A percentile compares a stretch with the other conserved stretches of the same genome.
These are phyloP conservation scores for Oxystoma pomonae DNA, from an alignment of 2,888 invertebrate genomes.

Conservation along the genomic window DNA sequence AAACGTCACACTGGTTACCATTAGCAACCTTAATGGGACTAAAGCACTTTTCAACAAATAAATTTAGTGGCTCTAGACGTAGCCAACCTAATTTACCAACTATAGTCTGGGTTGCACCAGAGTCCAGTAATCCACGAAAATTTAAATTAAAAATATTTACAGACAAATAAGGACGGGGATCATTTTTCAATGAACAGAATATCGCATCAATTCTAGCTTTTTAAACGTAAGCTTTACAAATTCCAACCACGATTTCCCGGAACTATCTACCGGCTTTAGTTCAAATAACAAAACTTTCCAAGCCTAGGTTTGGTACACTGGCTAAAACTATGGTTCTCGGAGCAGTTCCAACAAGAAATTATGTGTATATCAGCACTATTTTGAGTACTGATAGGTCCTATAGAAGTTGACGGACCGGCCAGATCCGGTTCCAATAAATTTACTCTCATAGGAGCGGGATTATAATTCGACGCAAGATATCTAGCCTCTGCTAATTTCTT, in stretches of 20 bases:
- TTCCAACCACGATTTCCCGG: conserved; percentile 13
- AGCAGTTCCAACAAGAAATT: conserved; percentile 10
- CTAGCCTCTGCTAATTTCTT: neutral
- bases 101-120: conserved; percentile 10
- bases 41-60: neutral
- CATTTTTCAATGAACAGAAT: conserved; percentile 3
- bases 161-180: conserved; percentile 15
- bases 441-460: neutral
- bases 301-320: conserved; percentile 4
- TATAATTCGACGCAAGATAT: neutral
- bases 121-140: conserved; percentile 15
- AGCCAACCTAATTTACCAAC: conserved; percentile 12
- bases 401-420: neutral
- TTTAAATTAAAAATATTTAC: conserved; percentile 8
- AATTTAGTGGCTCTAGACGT: conserved; percentile 3
- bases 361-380: neutral
- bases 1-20: conserved; percentile 10
- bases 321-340: no score
- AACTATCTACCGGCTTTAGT: conserved; percentile 8
- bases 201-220: conserved; percentile 3
- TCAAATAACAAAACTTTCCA: conserved; percentile 2
- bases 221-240: conserved; percentile 8
- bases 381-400: neutral
- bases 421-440: conserved; percentile 1
- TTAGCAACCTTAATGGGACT: conserved; percentile 11